Base-by-base conservation (phyloP, 2,888 invertebrate genomes). In the Lottia gigantea region DNA sequence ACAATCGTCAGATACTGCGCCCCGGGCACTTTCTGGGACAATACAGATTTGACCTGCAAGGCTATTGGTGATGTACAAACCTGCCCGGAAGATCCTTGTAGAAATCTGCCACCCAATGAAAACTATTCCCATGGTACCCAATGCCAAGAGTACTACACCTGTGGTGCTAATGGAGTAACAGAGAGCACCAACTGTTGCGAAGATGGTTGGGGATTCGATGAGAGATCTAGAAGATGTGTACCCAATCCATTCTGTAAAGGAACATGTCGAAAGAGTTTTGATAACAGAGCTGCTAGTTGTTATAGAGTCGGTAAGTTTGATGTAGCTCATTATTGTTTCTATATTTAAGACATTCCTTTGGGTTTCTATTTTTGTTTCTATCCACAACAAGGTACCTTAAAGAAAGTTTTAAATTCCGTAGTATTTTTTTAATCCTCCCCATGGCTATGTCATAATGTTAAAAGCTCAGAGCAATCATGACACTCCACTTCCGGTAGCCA, bases 111-210 rank as follows among this genome's bases (percentile, higher is more conserved):
- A 14, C 49, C 69, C 0, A 19, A 8, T 15, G 47, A 65, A 46
- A 64, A 25, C 12, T 76, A 75, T 64, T 16, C 67, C 23, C 64
- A 71, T 67, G 26, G 46, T 26, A 40, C 63, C 2, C 62, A 67
- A 6, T 76, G 76, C 26, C 73, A 71, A n/a, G 47, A 64, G 3
- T 76, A 73, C 55, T 73, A 67, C 67, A 62, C 70, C n/a, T 76
- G 76, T 63, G 65, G 66, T 12, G 26, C 26, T n/a, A 64, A 68
- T 40, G 61, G 71, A 1, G 14, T 7, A 16, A 69, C 73, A 14
- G 15, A n/a, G 12, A 26, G n/a, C 16, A 65, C n/a, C 2, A 62
- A 26, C 8, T 76, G 76, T 65, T 76, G 76, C 66, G 68, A 70
- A 12, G 65, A 40, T 8, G 76, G 74, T 12, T 67, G 72, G 66